Conservation (phyloP, 1,140 invertebrate genomes). For the Melanaphis sacchari region DNA sequence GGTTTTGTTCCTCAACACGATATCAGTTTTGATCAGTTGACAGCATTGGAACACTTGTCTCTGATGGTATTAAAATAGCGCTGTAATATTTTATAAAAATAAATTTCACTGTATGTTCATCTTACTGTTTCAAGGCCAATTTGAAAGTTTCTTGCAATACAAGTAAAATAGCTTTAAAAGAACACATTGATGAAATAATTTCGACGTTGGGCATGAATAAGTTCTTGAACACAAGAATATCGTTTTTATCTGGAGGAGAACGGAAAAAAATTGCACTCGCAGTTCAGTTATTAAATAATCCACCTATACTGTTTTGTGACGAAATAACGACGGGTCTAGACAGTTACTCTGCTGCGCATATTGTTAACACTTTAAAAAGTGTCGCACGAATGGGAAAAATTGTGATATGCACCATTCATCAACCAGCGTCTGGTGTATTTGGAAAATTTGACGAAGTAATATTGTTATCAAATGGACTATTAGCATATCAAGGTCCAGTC, state of each 20-base stretch:
- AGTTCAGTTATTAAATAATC: constrained; percentile 89
- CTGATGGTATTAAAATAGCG: constrained; percentile 70
- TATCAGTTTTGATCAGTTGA: constrained; percentile 73
- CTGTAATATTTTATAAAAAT: not conserved
- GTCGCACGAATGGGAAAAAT: constrained; percentile 74
- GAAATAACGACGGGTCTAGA: constrained; percentile 93
- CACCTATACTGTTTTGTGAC: constrained; percentile 92
- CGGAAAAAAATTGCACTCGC: constrained; percentile 85
- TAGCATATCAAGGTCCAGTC: not conserved
- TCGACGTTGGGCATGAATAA: not conserved
- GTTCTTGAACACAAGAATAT: not conserved
- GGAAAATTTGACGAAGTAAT: constrained; percentile 82
- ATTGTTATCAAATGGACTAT: constrained; percentile 62
- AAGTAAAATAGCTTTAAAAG: not conserved
- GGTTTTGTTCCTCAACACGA: constrained; percentile 78
- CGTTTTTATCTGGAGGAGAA: constrained; percentile 80
- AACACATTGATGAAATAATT: not conserved
- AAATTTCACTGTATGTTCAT: not conserved
- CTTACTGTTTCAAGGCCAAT: not conserved
- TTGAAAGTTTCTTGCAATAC: not conserved
- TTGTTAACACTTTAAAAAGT: constrained; percentile 74
- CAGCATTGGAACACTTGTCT: constrained; percentile 75
- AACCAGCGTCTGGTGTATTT: constrained; percentile 85
- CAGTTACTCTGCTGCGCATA: constrained; percentile 78
- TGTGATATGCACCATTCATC: constrained; percentile 85